phyloP scores from a whole-genome alignment of 2,797 vertebrate genomes.

The Thripadectes ignobilis region DNA sequence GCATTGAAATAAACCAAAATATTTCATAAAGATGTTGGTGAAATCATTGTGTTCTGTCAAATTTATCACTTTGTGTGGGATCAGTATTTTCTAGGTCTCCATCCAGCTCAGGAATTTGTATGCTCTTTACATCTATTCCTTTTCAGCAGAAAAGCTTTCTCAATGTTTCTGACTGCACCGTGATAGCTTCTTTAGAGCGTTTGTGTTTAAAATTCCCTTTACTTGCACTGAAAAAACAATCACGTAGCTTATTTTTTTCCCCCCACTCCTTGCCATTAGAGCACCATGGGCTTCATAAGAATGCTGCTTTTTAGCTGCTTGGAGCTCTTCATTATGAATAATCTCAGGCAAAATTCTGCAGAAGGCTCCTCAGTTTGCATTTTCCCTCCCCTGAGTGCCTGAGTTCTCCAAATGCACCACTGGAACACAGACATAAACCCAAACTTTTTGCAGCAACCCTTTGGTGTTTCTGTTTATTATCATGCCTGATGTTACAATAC shows the following conservation, averaged over 20 bases:
- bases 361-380: background rate
- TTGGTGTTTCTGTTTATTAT: constrained; percentile 44
- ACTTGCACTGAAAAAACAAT: background rate
- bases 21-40: rapidly evolving
- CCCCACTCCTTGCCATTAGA: background rate
- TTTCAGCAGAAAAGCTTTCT: background rate
- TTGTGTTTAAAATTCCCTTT: background rate
- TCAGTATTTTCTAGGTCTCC: background rate
- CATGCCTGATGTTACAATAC: constrained; percentile 25
- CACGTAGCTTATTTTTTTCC: background rate
- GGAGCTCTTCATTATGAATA: background rate
- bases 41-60: background rate
- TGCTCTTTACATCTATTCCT: background rate
- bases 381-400: background rate
- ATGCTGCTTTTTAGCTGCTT: background rate
- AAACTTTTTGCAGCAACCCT: background rate
- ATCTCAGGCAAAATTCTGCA: background rate
- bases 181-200: background rate
- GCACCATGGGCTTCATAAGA: background rate
- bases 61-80: background rate
- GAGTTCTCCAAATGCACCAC: background rate
- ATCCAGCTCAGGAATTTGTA: background rate
- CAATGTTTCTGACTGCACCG: background rate
- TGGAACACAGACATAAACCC: background rate
- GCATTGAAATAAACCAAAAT: background rate